phyloP scores from a whole-genome alignment of 2,113 vertebrate species.

The Echinops telfairi region DNA sequence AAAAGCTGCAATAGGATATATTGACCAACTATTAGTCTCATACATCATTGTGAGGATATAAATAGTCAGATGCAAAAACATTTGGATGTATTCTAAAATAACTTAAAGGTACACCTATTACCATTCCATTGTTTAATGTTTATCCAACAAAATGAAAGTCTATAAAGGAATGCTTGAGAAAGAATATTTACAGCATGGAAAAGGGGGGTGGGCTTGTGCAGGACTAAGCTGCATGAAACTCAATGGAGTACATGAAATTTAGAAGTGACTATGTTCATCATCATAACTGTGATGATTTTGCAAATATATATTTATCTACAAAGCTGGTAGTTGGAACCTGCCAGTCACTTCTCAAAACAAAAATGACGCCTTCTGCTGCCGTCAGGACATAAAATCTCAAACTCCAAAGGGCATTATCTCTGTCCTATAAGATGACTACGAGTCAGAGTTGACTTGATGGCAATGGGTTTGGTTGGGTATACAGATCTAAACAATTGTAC shows the following conservation, averaged over 20 bases:
- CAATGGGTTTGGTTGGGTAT: no score
- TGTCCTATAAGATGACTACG: no score
- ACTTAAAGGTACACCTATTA: no score
- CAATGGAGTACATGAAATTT: constrained; percentile 5
- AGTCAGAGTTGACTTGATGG: no score
- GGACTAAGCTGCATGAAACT: not conserved
- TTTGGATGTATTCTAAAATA: not conserved
- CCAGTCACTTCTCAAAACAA: no score
- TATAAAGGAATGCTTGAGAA: not conserved
- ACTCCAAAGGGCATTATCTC: no score
- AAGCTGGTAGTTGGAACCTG: no score
- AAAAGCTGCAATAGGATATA: constrained; percentile 1
- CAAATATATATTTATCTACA: not conserved
- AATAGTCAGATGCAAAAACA: not conserved
- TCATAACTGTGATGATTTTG: not conserved
- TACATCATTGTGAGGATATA: not conserved
- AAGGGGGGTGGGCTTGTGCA: not conserved
- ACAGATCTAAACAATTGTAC: not conserved
- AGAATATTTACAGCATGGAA: not conserved
- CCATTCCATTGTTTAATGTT: not conserved
- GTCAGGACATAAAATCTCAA: no score
- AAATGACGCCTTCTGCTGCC: no score
- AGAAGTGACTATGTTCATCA: not conserved
- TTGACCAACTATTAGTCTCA: not conserved
- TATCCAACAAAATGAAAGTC: constrained; percentile 21